These are phyloP conservation scores for Drosophila nigrodunni DNA, from an alignment of 1,140 invertebrate species.

Conservation along the genomic window DNA sequence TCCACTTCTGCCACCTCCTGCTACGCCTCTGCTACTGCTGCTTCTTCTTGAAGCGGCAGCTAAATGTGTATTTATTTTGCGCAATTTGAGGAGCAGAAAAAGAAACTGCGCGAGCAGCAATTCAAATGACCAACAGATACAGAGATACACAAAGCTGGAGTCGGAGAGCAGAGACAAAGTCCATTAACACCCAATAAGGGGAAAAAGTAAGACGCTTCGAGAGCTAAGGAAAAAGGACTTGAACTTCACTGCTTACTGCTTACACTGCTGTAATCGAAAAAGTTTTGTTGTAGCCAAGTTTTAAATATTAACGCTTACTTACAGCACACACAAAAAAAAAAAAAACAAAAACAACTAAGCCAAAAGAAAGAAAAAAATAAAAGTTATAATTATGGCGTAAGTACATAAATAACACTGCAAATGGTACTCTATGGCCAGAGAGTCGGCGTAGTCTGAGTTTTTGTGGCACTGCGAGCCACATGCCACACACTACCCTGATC, in stretches of 20 bases:
- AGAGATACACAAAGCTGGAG: not conserved
- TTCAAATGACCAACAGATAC: conserved; percentile 72
- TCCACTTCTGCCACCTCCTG: too few species aligned
- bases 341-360: conserved; percentile 32
- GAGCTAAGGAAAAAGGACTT: conserved; percentile 18
- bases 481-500: conserved; percentile 5
- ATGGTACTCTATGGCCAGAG: conserved; percentile 34
- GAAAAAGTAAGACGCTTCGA: conserved; percentile 42
- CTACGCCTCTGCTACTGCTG: too few species aligned
- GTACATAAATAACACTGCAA: conserved; percentile 76
- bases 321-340: conserved; percentile 55
- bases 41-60: conserved; percentile 17
- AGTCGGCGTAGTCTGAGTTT: not conserved
- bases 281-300: conserved; percentile 70
- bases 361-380: conserved; percentile 24
- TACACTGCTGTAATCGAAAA: conserved; percentile 73
- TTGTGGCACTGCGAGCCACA: conserved; percentile 12
- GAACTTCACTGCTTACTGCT: conserved; percentile 13
- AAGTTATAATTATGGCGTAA: conserved; percentile 80
- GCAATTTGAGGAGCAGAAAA: conserved; percentile 58
- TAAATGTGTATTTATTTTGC: conserved; percentile 82
- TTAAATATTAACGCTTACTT: conserved; percentile 82
- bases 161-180: conserved; percentile 39
- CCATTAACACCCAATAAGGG: conserved; percentile 81
- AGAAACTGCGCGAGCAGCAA: conserved; percentile 66